These are phyloP conservation scores for Sparidentex hasta DNA, from an alignment of 2,797 vertebrate species.

Conservation along the genomic window DNA sequence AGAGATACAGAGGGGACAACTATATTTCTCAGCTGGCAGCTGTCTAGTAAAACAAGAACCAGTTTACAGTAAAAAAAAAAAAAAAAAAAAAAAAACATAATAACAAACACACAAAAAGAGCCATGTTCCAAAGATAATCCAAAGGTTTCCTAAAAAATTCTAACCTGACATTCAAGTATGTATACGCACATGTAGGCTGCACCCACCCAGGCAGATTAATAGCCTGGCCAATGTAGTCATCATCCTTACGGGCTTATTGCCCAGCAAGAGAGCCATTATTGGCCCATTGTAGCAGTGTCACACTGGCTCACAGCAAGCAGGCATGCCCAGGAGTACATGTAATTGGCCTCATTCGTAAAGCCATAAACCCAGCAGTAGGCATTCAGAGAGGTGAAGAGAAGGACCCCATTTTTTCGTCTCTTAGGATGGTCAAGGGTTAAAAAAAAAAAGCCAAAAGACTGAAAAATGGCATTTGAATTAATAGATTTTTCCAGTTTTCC, in stretches of 20 bases:
- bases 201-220: constrained; percentile 32
- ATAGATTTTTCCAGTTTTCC: background rate
- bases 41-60: background rate
- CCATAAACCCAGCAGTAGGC: constrained; percentile 39
- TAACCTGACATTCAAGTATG: background rate
- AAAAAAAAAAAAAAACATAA: too few species aligned
- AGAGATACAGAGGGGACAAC: background rate
- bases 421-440: background rate
- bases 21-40: constrained; percentile 13
- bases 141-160: too few species aligned
- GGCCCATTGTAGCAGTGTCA: constrained; percentile 52
- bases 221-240: constrained; percentile 59
- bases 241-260: constrained; percentile 61
- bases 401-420: background rate
- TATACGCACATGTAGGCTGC: background rate
- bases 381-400: constrained; percentile 31
- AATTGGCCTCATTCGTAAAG: constrained; percentile 59
- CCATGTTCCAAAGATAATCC: too few species aligned
- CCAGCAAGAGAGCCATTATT: constrained; percentile 59
- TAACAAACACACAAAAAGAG: too few species aligned
- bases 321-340: constrained; percentile 26
- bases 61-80: background rate
- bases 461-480: too few species aligned
- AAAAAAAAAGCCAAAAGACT: too few species aligned
- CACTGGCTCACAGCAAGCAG: constrained; percentile 47